phyloP scores from a whole-genome alignment of 2,797 vertebrate species.

The Notolabrus celidotus region DNA sequence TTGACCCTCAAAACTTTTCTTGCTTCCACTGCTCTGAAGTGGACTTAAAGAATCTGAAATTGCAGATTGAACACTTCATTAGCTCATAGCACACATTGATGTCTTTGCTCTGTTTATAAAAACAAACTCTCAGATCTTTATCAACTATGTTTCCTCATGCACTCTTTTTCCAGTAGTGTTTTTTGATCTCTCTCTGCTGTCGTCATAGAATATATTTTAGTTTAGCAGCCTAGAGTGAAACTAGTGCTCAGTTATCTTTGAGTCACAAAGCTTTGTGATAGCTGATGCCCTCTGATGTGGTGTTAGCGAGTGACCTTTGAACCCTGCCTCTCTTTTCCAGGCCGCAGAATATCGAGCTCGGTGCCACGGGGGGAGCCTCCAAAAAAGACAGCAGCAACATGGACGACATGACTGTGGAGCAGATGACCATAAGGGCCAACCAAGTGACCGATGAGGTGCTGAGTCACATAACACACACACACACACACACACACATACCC shows the following conservation, averaged over 20 bases:
- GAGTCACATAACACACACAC: no score
- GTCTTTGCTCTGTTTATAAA: no score
- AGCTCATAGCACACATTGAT: no score
- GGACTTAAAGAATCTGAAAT: no score
- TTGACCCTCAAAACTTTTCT: background rate
- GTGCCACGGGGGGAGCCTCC: slow-evolving; percentile 69
- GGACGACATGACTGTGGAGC: slow-evolving; percentile 91
- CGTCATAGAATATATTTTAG: background rate
- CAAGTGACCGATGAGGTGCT: slow-evolving; percentile 97
- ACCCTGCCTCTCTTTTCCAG: slow-evolving; percentile 56
- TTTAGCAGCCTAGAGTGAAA: background rate
- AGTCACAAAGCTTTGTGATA: background rate
- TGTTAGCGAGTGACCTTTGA: slow-evolving; percentile 15
- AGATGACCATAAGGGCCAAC: slow-evolving; percentile 90
- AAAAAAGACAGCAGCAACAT: slow-evolving; percentile 84
- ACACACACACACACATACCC: no score
- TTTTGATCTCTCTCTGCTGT: background rate
- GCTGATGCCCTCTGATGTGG: slow-evolving; percentile 11
- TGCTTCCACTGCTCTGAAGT: no score
- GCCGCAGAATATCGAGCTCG: slow-evolving; percentile 81
- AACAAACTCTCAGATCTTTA: background rate
- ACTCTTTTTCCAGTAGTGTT: background rate
- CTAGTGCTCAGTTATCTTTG: background rate
- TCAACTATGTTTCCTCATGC: background rate
- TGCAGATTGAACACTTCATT: background rate